These are phyloP conservation scores for Drosophila subobscura DNA, from an alignment of 1,140 invertebrate species.

Conservation along the genomic window DNA sequence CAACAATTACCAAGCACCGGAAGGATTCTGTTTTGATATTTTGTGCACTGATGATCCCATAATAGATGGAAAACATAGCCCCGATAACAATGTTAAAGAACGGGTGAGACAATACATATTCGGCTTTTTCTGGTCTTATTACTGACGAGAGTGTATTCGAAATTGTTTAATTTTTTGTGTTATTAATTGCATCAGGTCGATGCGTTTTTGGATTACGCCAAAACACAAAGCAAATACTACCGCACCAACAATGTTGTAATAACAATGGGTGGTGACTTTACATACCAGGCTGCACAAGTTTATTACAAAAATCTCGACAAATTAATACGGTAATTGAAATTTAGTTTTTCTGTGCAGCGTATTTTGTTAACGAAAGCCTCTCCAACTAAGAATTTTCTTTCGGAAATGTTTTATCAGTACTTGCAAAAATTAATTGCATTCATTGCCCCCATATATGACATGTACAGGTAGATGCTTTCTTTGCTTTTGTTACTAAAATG, in stretches of 20 bases:
- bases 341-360: conserved; percentile 11
- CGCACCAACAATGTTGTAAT: conserved; percentile 91
- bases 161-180: conserved; percentile 37
- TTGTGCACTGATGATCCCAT: conserved; percentile 92
- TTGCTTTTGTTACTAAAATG: conserved; percentile 85
- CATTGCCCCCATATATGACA: background rate
- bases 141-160: background rate
- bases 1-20: conserved; percentile 92
- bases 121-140: background rate
- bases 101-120: conserved; percentile 84
- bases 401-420: conserved; percentile 9
- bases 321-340: conserved; percentile 89
- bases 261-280: conserved; percentile 97
- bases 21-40: conserved; percentile 95
- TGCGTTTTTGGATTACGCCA: conserved; percentile 86
- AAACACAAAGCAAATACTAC: conserved; percentile 86
- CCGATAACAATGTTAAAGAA: conserved; percentile 89
- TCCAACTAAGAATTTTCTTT: conserved; percentile 27
- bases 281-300: conserved; percentile 92
- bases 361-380: conserved; percentile 64
- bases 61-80: conserved; percentile 89
- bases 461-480: conserved; percentile 85
- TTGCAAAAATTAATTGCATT: background rate
- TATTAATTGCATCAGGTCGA: conserved; percentile 84
- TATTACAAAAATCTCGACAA: conserved; percentile 96